These are phyloP conservation scores for Pelochelys cantorii DNA, from an alignment of 2,797 vertebrate species.

Conservation along the genomic window DNA sequence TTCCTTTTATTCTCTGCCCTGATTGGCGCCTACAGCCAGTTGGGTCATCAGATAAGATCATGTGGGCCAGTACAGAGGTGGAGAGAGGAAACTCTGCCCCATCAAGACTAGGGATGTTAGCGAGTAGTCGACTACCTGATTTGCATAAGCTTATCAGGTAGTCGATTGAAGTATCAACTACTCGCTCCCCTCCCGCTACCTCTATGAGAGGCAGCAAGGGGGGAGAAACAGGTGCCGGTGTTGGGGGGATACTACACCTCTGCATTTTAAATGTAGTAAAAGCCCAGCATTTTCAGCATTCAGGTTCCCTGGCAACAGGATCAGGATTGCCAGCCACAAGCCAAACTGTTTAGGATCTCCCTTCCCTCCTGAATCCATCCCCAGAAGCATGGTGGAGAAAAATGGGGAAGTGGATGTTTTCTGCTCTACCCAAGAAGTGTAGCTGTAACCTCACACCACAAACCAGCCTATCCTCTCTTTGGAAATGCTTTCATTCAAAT, in stretches of 20 bases:
- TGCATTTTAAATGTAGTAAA: no score
- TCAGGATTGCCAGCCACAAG: background rate
- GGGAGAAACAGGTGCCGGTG: no score
- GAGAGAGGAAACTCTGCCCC: background rate
- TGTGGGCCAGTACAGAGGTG: background rate
- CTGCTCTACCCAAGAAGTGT: background rate
- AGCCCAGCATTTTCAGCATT: conserved; percentile 1
- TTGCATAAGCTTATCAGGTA: no score
- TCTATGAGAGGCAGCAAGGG: no score
- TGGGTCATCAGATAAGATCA: accelerated
- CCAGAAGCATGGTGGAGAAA: background rate
- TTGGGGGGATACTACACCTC: no score
- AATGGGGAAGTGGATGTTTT: background rate
- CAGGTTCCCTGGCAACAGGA: background rate
- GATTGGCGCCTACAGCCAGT: accelerated
- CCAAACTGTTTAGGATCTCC: background rate
- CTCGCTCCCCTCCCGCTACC: no score
- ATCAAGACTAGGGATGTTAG: background rate
- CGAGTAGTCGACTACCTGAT: no score
- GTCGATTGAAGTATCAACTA: no score
- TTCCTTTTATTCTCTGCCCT: background rate
- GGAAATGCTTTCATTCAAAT: background rate
- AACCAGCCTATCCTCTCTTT: background rate
- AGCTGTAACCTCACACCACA: background rate
- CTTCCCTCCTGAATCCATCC: background rate